Percentiles rank a stretch among this genome's conserved stretches.
phyloP scores from a whole-genome alignment of 2,113 vertebrate species.

The Oryzias javanicus region DNA sequence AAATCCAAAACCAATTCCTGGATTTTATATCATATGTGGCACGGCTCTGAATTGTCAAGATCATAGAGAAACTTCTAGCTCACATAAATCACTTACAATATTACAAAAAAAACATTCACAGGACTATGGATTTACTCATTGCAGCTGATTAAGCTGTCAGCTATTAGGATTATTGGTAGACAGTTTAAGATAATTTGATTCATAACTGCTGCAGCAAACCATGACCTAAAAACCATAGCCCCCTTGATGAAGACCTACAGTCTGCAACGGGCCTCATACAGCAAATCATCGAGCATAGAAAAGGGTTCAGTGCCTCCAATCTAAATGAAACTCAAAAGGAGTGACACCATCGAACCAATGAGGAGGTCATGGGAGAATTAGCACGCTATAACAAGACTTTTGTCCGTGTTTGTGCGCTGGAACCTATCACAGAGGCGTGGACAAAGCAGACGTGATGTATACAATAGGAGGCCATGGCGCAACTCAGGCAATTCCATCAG shows the following conservation, averaged over 20 bases:
- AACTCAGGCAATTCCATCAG: constrained; percentile 45
- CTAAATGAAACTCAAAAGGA: constrained; percentile 48
- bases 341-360: constrained; percentile 49
- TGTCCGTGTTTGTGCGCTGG: constrained; percentile 69
- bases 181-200: neutral
- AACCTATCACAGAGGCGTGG: constrained; percentile 68
- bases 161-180: neutral
- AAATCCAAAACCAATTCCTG: too few species aligned
- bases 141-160: neutral
- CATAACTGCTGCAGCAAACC: neutral
- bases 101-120: too few species aligned
- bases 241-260: neutral
- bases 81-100: too few species aligned
- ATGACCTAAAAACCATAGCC: neutral
- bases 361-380: constrained; percentile 70
- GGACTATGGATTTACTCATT: neutral
- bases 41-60: too few species aligned
- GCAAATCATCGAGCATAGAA: constrained; percentile 31
- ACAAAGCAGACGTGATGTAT: constrained; percentile 73
- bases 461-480: constrained; percentile 65
- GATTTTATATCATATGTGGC: too few species aligned
- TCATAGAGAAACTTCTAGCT: too few species aligned
- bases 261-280: constrained; percentile 7
- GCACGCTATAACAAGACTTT: constrained; percentile 59
- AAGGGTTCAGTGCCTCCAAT: constrained; percentile 30